phyloP scores from a whole-genome alignment of 1,140 invertebrate species.

The Trialeurodes vaporariorum region DNA sequence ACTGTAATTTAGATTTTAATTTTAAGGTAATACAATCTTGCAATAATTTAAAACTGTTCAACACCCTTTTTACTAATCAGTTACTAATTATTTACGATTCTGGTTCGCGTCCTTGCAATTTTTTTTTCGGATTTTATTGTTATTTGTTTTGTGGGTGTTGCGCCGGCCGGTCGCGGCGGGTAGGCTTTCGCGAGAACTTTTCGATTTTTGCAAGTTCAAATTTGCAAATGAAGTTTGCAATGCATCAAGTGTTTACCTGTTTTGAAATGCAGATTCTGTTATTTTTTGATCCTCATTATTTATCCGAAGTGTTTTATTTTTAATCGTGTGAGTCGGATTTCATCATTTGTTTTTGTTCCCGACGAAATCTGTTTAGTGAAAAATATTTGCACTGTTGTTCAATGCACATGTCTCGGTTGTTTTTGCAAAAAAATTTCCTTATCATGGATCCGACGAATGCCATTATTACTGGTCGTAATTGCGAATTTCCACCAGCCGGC shows the following conservation, averaged over 20 bases:
- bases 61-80: too few species aligned
- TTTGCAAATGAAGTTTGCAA: background rate
- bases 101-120: background rate
- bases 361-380: background rate
- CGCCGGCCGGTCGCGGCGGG: background rate
- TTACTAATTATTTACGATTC: background rate
- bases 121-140: conserved; percentile 40
- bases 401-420: background rate
- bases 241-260: background rate
- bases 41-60: background rate
- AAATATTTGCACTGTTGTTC: background rate
- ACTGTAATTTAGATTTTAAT: background rate
- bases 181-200: background rate
- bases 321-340: background rate
- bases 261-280: too few species aligned
- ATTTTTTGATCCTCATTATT: background rate
- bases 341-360: background rate
- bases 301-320: background rate
- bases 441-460: too few species aligned
- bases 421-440: too few species aligned
- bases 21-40: background rate
- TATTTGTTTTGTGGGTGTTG: background rate
- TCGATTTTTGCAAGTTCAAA: background rate
- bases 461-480: too few species aligned
- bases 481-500: too few species aligned